Base-by-base conservation (phyloP, 2,888 invertebrate genomes). In the Dryadula phaetusa region DNA sequence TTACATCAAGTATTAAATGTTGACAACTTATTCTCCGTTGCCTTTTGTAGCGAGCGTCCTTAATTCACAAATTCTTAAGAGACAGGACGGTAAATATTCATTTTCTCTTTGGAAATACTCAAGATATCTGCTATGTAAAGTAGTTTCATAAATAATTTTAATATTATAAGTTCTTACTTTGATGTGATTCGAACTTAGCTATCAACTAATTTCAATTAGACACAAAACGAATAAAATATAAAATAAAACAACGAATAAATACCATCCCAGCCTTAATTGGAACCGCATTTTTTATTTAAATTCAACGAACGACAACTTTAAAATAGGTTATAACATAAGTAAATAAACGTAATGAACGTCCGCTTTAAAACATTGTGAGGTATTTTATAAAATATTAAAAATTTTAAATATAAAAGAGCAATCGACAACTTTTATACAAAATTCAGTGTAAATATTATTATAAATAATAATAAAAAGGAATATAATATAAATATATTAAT, bases 1-100 rank as follows among this genome's bases (percentile, higher is more conserved):
- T 58, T 44, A 58, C 54, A 54, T 34, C 14, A 54, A 37, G 8
- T 54, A 54, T 54, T 54, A 37, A 20, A 37, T 22, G 22, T 54
- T 37, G 34, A 37, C 22, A 54, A 22, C n/a, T 54, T 54, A 54
- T 54, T 37, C 37, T 14, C 14, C 8, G 28, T 52, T 52, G 49
- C 28, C 28, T 52, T 52, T 52, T 28, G 49, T 28, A 52, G 49
- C 49, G 28, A 52, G 28, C 25, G 52, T 52, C 32, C 52, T 52
- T 28, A 32, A 28, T 52, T 16, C 28, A 52, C 28, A 52, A 52
- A 18, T 52, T 32, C 16, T 52, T 32, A 52, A 52, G 52, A 52
- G 28, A 32, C 49, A 28, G 28, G 49, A 52, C 49, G 28, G 49
- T 28, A 52, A 52, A 52, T 52, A 52, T 52, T 16, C 16, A 52